Base-by-base conservation (phyloP, 2,113 vertebrate species). In the Psephotus haematonotus region DNA sequence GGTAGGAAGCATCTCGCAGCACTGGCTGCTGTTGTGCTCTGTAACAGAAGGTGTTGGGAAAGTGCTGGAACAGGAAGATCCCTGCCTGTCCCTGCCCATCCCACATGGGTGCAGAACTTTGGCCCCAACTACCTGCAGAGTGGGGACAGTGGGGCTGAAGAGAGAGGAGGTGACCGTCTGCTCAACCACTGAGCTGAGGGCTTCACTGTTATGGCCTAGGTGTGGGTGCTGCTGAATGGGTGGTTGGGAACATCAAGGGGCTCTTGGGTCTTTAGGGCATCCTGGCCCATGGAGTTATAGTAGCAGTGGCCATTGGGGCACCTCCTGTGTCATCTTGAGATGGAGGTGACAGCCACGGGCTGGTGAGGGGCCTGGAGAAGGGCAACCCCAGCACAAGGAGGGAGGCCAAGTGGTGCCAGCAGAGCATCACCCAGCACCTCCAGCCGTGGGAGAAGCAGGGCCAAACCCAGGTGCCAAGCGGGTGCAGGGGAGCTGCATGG, bases 241-340 rank as follows among this genome's bases (percentile, higher is more conserved):
- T 17, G 23, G 6, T 4, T 12, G 47, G 63, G 31, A 49, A 64
- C 19, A 11, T 22, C 0, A 0, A 1, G 11, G 47, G 23, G 3
- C 6, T 72, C 31, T 31, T 29, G 74, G 28, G 28, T 44, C 16
- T 88, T 68, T 17, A 33, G 24, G 53, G 13, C 1, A 3, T 18
- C 47, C 39, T 35, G 59, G 15, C 11, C 74, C 24, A 0, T 1
- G 1, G 37, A 15, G 4, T 71, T 22, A 47, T 10, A 37, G 24
- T 19, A 20, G 3, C 46, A 63, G 43, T 29, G 74, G 28, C 65
- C 69, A 29, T 0, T 8, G 41, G 29, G 57, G 6, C 23, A 47
- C 50, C 41, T 50, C 37, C 35, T n/a, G 11, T n/a, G 35, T 13
- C 65, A 44, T 1, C 55, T 11, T 43, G n/a, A 0, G 1, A 10